Evolutionary conservation across 1,140 invertebrate species (phyloP), one percentile per base, ranked within the genome.

Genomic region (Matsumurasca onukii): DNA sequence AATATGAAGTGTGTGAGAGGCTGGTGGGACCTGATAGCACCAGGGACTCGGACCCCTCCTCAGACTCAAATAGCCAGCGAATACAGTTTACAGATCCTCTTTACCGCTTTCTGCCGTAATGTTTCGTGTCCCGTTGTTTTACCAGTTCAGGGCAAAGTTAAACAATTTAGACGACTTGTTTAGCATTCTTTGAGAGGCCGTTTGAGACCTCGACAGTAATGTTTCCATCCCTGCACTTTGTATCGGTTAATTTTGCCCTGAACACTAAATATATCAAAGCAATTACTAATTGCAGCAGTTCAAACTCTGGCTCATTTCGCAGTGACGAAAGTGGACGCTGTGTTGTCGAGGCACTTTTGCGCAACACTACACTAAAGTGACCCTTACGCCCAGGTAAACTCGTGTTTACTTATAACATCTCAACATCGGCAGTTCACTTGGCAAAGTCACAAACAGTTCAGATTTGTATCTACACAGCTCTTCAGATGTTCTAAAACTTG

Each of bases 11-110:
- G 66, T 68, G 52, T 45, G 62, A 65, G 39, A 34, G 29, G 24
- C 17, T 27, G 22, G 31, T 25, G 27, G 39, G 66, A 55, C 49
- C 39, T 29, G 52, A 55, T 31, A 68, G 31, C 52, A 59, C 66
- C 51, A 59, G 39, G 39, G 62, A 65, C 62, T 65, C 17, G 31
- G 31, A 20, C 25, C 66, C 57, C 66, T 64, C 31, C 62, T 65
- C 17, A 30, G 31, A 20, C 25, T 55, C 57, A 49, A 59, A 52
- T 51, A 69, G 67, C 61, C 69, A 70, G 70, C 69, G 73, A 73
- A 75, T 66, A 73, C 73, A 75, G 73, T 75, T 75, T 75, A 75
- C 73, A 75, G 73, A 75, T 72, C 39, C 66, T 49, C 29, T 31
- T 70, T 30, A 20, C 67, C 25, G 48, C 25, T 9, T 27, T 29